A percentile compares a stretch with the other conserved stretches of the same genome.
phyloP scores from a whole-genome alignment of 2,113 vertebrate genomes.

The Syngnathus floridae region DNA sequence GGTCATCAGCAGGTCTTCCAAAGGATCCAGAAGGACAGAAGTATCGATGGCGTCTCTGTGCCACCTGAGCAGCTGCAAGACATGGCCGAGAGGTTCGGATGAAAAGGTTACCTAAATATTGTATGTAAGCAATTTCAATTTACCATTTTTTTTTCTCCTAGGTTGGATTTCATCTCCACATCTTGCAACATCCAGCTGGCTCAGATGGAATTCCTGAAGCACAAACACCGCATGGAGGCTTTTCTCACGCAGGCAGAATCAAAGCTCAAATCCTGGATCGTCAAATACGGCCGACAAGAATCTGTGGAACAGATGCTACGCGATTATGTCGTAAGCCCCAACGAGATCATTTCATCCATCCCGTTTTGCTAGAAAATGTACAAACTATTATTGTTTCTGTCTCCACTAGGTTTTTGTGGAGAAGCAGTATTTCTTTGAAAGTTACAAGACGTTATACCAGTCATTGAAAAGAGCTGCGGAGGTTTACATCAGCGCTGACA shows the following conservation, averaged over 20 bases:
- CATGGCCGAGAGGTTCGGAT: constrained; percentile 85
- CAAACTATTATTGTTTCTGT: neutral
- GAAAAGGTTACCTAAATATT: no score
- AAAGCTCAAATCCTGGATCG: constrained; percentile 97
- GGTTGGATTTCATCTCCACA: constrained; percentile 90
- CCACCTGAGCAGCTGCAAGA: constrained; percentile 90
- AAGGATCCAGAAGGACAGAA: constrained; percentile 85
- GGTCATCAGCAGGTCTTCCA: constrained; percentile 86
- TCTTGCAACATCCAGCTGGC: constrained; percentile 87
- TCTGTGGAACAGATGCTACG: constrained; percentile 88
- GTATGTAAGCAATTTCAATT: no score
- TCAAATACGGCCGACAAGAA: constrained; percentile 91
- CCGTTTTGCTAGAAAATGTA: neutral
- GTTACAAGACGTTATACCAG: constrained; percentile 84
- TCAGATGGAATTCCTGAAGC: constrained; percentile 93
- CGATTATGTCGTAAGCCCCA: constrained; percentile 82
- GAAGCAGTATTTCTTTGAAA: constrained; percentile 86
- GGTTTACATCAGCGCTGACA: constrained; percentile 79
- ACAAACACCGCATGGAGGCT: constrained; percentile 90
- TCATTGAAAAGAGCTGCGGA: constrained; percentile 83
- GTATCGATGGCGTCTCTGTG: constrained; percentile 86
- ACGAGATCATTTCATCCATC: neutral
- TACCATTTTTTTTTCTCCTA: constrained; percentile 54
- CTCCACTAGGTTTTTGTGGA: constrained; percentile 82
- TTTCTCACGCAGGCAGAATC: constrained; percentile 89